Base-by-base conservation (phyloP, 2,888 invertebrate species). In the Hyalella azteca region DNA sequence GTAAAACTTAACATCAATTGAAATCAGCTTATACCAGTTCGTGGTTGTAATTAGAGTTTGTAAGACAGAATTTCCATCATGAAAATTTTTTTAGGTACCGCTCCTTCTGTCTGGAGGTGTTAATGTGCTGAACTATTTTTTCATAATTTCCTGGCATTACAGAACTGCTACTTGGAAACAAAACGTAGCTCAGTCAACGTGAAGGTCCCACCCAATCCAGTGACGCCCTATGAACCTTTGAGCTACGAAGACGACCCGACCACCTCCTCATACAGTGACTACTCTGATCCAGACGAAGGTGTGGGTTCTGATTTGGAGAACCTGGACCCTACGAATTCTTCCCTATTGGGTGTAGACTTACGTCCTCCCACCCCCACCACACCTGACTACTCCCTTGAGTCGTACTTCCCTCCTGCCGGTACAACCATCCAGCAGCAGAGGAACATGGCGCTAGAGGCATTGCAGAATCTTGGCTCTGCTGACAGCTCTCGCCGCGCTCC, bases 111-210 rank as follows among this genome's bases (percentile, higher is more conserved):
- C n/a, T 19, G 32, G 26, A 32, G n/a, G n/a, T 26, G 48, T 11
- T 45, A 11, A 45, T 45, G 45, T 45, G 9, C 45, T 15, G n/a
- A n/a, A n/a, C n/a, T n/a, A n/a, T n/a, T n/a, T n/a, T n/a, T n/a
- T n/a, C n/a, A n/a, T n/a, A n/a, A n/a, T n/a, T n/a, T n/a, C n/a
- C n/a, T n/a, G n/a, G n/a, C n/a, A n/a, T 75, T 59, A 36, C 73
- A 83, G 83, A 83, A 83, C 45, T 83, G 81, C 49, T 81, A 83
- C 75, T 41, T 76, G 15, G 83, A 81, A 54, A 79, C 77, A 36
- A 83, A 80, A 41, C 22, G 66, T 0, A 40, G 49, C 13, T 78
- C 73, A 3, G 26, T 36, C 0, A 19, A 36, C 22, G 36, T 79
- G 49, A 48, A 79, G 73, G 45, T 60, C 0, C 59, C 50, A 2